These are phyloP conservation scores for Heliconius congener DNA, from an alignment of 1,140 invertebrate species.

Conservation along the genomic window DNA sequence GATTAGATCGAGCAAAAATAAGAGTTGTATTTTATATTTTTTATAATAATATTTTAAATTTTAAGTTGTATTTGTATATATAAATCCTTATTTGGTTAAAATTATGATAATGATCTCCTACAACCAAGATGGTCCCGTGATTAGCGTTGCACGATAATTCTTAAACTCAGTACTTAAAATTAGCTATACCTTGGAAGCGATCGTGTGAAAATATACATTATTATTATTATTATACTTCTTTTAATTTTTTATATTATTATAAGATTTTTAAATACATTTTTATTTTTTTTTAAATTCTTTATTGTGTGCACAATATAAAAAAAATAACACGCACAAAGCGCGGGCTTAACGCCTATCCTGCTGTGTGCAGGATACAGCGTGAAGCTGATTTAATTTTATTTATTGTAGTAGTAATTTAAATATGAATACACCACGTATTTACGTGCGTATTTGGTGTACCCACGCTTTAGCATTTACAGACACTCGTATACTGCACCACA, in stretches of 20 bases:
- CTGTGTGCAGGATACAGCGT: no score
- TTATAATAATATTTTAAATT: not conserved
- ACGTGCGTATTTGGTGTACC: no score
- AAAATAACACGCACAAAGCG: no score
- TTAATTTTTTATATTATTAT: not conserved
- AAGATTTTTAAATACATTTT: not conserved
- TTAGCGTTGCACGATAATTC: slow-evolving; percentile 8
- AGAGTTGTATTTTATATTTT: not conserved
- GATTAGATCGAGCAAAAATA: no score
- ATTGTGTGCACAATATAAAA: no score
- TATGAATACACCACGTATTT: no score
- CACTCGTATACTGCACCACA: no score
- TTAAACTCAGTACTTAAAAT: slow-evolving; percentile 9
- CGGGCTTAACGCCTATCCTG: no score
- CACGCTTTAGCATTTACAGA: no score
- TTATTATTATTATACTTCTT: not conserved
- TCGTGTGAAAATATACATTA: not conserved
- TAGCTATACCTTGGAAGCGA: not conserved
- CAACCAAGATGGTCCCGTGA: not conserved
- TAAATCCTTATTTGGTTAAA: not conserved
- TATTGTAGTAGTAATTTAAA: no score
- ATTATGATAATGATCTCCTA: slow-evolving; percentile 11
- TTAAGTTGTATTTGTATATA: not conserved
- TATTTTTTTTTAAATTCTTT: not conserved
- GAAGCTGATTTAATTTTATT: no score